Evolutionary conservation across 2,113 vertebrate species (phyloP).

Genomic region (Daboia siamensis): DNA sequence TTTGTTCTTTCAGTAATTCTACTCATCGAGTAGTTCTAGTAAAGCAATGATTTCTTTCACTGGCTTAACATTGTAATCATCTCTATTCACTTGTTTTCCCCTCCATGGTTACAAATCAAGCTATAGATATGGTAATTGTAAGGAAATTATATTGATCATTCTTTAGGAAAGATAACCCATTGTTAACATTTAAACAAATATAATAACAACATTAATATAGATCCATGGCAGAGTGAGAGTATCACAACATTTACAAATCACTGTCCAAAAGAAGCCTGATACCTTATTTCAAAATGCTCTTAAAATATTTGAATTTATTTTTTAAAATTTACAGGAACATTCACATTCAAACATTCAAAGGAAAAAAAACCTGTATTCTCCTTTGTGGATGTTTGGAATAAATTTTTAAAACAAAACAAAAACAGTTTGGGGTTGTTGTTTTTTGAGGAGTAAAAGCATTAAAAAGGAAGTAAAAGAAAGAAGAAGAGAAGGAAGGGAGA

Average conservation of each 20-base stretch:
- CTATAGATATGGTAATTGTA: background rate
- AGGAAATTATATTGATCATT: background rate
- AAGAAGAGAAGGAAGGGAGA: background rate
- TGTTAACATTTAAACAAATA: background rate
- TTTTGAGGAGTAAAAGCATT: background rate
- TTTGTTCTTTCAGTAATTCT: constrained; percentile 40
- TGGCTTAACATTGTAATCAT: background rate
- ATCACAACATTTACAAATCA: background rate
- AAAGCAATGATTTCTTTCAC: constrained; percentile 32
- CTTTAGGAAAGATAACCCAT: background rate
- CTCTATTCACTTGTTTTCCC: constrained; percentile 45
- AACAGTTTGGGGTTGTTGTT: no score
- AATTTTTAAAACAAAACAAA: no score
- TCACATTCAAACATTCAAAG: no score
- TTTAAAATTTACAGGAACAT: background rate
- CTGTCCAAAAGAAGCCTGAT: background rate
- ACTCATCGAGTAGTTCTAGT: constrained; percentile 45
- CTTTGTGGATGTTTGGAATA: no score
- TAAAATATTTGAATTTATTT: no score
- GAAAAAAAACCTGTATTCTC: no score
- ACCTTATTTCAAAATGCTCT: background rate
- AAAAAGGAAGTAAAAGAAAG: background rate
- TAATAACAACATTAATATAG: background rate
- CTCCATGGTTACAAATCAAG: constrained; percentile 11
- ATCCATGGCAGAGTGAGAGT: background rate